Conservation (phyloP, 1,140 invertebrate species). For the Hetaerina americana region DNA sequence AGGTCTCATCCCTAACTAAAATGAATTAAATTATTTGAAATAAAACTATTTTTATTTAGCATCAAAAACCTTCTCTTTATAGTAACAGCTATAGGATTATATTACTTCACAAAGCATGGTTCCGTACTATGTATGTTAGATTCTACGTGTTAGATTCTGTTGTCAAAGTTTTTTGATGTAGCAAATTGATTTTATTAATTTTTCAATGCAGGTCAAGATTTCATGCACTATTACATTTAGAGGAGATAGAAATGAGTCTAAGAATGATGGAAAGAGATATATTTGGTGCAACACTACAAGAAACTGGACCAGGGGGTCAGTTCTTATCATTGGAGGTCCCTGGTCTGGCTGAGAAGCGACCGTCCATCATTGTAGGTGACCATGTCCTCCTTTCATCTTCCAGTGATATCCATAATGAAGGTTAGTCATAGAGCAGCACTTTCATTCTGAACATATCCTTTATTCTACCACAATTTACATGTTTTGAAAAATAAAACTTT, state of each 20-base stretch:
- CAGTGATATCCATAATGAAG: constrained; percentile 24
- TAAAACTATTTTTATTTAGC: no score
- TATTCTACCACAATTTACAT: constrained; percentile 3
- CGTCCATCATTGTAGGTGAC: constrained; percentile 72
- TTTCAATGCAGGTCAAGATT: constrained; percentile 42
- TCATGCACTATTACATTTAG: constrained; percentile 56
- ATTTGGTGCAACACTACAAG: constrained; percentile 44
- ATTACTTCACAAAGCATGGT: no score
- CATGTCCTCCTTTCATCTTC: constrained; percentile 39
- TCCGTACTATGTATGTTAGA: no score
- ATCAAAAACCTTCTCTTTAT: no score
- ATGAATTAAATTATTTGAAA: no score
- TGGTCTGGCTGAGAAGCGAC: constrained; percentile 68
- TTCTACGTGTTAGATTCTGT: no score
- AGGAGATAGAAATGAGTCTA: constrained; percentile 50
- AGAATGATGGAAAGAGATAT: constrained; percentile 56
- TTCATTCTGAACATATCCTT: no score
- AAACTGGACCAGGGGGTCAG: constrained; percentile 35
- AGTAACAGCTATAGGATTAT: no score
- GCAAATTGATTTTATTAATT: no score
- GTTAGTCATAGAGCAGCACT: constrained; percentile 9
- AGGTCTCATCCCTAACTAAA: no score
- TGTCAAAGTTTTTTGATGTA: no score
- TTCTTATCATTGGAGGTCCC: constrained; percentile 62
- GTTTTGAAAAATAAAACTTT: no score